Conservation (phyloP, 2,113 vertebrate genomes). For the Sinocyclocheilus anshuiensis region DNA sequence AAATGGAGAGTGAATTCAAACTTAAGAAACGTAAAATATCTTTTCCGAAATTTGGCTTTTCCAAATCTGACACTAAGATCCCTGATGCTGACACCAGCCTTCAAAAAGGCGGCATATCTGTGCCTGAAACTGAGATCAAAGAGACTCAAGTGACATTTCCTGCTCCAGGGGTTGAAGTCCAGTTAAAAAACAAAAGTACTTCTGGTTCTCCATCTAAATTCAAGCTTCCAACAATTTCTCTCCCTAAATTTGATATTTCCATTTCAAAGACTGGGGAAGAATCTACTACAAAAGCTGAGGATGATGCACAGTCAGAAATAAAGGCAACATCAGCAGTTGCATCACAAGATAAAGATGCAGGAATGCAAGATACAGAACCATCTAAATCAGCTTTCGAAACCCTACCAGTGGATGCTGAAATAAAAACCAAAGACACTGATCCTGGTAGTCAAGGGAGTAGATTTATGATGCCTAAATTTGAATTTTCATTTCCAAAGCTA, state of each 20-base stretch:
- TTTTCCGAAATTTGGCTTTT: constrained; percentile 64
- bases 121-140: constrained; percentile 54
- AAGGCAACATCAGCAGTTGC: neutral
- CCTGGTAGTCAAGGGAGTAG: neutral
- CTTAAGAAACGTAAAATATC: constrained; percentile 25
- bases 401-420: constrained; percentile 30
- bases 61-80: constrained; percentile 61
- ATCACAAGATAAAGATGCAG: constrained; percentile 5
- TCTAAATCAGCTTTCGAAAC: constrained; percentile 23
- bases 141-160: constrained; percentile 33
- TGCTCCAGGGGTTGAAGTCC: constrained; percentile 31
- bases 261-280: constrained; percentile 33
- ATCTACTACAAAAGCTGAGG: constrained; percentile 1
- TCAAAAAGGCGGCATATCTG: constrained; percentile 43
- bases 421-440: neutral
- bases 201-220: constrained; percentile 55
- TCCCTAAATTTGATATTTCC: constrained; percentile 46
- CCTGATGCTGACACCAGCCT: constrained; percentile 47
- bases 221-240: constrained; percentile 43
- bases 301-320: constrained; percentile 11
- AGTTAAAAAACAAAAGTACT: constrained; percentile 20
- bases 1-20: constrained; percentile 44
- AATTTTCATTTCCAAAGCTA: constrained; percentile 35
- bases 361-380: constrained; percentile 16
- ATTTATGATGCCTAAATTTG: constrained; percentile 29